phyloP scores from a whole-genome alignment of 2,113 vertebrate species.

The Carlito syrichta region DNA sequence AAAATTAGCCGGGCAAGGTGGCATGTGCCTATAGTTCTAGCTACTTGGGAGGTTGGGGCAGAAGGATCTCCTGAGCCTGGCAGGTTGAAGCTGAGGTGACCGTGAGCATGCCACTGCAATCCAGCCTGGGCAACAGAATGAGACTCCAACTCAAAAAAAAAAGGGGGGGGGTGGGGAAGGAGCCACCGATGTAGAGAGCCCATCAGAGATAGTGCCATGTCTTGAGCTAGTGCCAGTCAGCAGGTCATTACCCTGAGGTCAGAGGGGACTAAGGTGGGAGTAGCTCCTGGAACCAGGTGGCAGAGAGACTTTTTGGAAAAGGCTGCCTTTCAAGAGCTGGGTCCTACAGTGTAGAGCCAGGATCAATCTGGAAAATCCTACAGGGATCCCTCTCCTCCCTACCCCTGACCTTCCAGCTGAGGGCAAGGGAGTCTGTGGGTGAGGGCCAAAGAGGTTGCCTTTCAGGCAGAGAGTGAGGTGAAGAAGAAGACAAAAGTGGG shows the following conservation, averaged over 20 bases:
- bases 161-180: too few relatives aligned
- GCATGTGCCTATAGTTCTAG: too few relatives aligned
- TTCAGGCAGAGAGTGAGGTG: neutral
- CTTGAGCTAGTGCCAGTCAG: neutral
- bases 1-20: too few relatives aligned
- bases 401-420: neutral
- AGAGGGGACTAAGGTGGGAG: neutral
- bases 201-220: neutral
- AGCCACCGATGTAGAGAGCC: neutral
- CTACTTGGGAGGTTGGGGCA: too few relatives aligned
- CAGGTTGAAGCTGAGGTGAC: too few relatives aligned
- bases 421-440: neutral
- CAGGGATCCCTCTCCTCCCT: neutral
- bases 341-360: neutral
- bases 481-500: neutral
- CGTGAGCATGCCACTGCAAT: too few relatives aligned
- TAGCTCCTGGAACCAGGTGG: neutral
- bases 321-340: too few relatives aligned
- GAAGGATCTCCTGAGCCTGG: too few relatives aligned
- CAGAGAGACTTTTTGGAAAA: neutral
- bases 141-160: too few relatives aligned
- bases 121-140: too few relatives aligned
- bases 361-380: neutral
- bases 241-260: neutral
- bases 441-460: neutral